Base-by-base conservation (phyloP, 2,113 vertebrate species). In the Eupsittula cactorum region DNA sequence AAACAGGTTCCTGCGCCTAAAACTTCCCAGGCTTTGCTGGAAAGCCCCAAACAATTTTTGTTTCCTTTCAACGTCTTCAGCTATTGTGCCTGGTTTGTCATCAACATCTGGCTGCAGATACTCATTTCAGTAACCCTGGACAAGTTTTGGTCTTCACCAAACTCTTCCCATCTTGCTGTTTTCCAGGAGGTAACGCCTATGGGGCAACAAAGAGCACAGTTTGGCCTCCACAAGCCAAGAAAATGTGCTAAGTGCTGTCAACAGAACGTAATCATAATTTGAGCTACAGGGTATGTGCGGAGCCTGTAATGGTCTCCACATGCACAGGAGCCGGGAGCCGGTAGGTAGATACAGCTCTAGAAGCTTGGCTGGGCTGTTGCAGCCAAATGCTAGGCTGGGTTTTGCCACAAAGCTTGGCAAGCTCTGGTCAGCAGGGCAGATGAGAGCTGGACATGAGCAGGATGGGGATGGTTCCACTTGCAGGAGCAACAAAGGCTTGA, bases 181-280 rank as follows among this genome's bases (percentile, higher is more conserved):
- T 97, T 92, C 86, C 90, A 95, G 90, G 82, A 92, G 80, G 74
- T 90, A 92, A 92, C 9, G 1, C 85, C 94, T 85, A 88, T 20
- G 2, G 82, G 80, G 62, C 63, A 93, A 71, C 60, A 39, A 59
- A 86, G 79, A 96, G 42, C 93, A 83, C 52, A 63, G 67, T 84
- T 73, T 86, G 86, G 88, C 67, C 49, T 78, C 73, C 75, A 52
- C n/a, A 73, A 90, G 87, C 93, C 90, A 84, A 85, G 79, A 90
- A 82, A 90, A 92, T 75, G 84, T 94, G 96, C 90, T 83, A 96
- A 92, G 59, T 86, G 92, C 87, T 90, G 84, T 95, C 90, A 95
- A 93, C 90, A 97, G 82, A 95, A 90, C 78, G 77, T 63, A 95
- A 85, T 96, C 68, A 81, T 82, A 60, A 68, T 80, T 62, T 59